Percentiles rank a stretch among this genome's conserved stretches.
These are phyloP conservation scores for Drosophila pegasa DNA, from an alignment of 2,888 invertebrate species.

Conservation along the genomic window DNA sequence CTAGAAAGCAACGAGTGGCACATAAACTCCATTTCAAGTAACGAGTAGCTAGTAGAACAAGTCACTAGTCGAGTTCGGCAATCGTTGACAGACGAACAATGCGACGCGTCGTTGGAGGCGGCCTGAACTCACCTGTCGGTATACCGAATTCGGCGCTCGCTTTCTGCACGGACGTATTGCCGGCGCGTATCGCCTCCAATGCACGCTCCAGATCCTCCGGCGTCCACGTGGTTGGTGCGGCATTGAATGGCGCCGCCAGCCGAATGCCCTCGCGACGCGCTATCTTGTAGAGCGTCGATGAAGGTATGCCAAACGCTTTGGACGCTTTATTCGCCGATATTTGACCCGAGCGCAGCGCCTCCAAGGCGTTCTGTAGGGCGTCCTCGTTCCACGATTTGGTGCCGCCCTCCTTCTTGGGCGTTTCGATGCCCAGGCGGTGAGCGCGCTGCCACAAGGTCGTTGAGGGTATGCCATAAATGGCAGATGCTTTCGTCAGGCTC, in stretches of 20 bases:
- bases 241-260: conserved; percentile 95
- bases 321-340: conserved; percentile 96
- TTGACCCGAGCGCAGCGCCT: conserved; percentile 92
- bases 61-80: not conserved
- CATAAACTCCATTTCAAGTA: not conserved
- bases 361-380: conserved; percentile 92
- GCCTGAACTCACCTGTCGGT: conserved; percentile 88
- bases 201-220: conserved; percentile 93
- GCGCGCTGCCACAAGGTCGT: conserved; percentile 96
- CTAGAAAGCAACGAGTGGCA: not conserved
- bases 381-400: conserved; percentile 95
- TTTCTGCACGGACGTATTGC: conserved; percentile 93
- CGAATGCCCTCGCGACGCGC: conserved; percentile 95
- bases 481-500: conserved; percentile 95
- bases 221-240: conserved; percentile 95
- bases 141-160: conserved; percentile 95
- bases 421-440: conserved; percentile 94
- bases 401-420: conserved; percentile 95
- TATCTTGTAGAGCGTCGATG: conserved; percentile 96
- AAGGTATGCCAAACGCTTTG: conserved; percentile 95
- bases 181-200: conserved; percentile 91
- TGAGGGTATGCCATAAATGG: conserved; percentile 94
- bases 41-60: not conserved
- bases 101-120: not conserved
- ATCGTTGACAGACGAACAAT: not conserved